Evolutionary conservation across 2,888 invertebrate genomes (phyloP).

Genomic region (Luperina testacea): DNA sequence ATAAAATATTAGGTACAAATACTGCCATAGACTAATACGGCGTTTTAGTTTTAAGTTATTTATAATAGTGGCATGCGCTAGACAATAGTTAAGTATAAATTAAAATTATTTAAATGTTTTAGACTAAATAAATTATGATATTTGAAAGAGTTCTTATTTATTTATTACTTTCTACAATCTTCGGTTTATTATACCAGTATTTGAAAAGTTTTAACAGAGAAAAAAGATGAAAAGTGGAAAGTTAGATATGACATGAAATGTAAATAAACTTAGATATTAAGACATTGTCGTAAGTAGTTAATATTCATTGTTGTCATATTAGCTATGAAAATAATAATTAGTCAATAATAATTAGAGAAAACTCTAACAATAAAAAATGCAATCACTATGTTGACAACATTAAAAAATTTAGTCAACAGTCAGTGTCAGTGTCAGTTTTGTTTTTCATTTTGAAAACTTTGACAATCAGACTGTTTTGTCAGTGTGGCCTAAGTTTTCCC

Average conservation of each 20-base stretch:
- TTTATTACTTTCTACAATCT: conserved; percentile 16
- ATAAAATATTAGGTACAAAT: background rate
- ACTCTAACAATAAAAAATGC: background rate
- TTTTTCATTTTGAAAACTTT: background rate
- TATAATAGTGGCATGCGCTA: conserved; percentile 9
- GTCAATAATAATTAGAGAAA: background rate
- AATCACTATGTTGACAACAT: background rate
- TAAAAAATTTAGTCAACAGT: background rate
- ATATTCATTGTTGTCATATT: background rate
- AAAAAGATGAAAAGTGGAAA: background rate
- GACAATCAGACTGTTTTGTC: background rate
- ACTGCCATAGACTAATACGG: background rate
- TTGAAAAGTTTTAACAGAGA: background rate
- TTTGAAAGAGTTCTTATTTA: conserved; percentile 29
- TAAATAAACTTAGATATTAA: background rate
- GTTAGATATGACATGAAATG: too few relatives aligned
- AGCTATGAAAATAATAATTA: background rate
- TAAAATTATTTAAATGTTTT: conserved; percentile 50
- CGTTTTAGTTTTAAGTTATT: conserved; percentile 52
- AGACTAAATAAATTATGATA: conserved; percentile 48
- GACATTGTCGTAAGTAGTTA: background rate
- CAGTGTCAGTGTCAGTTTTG: too few relatives aligned
- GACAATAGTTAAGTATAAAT: conserved; percentile 14
- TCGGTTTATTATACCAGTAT: background rate
- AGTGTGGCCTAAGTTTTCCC: too few relatives aligned